Evolutionary conservation across 2,113 vertebrate species (phyloP).

Genomic region (Aphyosemion australe): DNA sequence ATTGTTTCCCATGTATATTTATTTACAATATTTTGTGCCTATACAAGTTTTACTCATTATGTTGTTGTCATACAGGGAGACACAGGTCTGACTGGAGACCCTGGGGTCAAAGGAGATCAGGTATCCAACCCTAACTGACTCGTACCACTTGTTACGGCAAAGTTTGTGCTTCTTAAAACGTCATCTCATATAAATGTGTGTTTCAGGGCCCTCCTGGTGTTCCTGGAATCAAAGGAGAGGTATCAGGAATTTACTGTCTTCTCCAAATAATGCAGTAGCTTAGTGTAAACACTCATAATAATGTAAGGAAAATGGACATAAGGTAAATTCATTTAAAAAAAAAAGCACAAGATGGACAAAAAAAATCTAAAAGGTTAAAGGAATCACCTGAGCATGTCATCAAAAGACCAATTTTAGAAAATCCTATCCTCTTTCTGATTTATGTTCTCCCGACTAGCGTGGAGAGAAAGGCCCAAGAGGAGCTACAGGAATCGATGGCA

Average conservation of each 20-base stretch:
- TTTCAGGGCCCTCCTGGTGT: slow-evolving; percentile 79
- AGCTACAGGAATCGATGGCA: slow-evolving; percentile 70
- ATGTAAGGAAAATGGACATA: not conserved
- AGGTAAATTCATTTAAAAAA: not conserved
- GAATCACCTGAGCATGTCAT: not conserved
- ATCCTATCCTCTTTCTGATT: not conserved
- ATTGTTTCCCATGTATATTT: too few relatives aligned
- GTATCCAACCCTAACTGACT: slow-evolving; percentile 47
- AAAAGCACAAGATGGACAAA: not conserved
- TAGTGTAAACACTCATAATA: not conserved
- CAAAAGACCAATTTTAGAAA: not conserved
- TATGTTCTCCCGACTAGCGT: slow-evolving; percentile 41
- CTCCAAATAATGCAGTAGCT: not conserved
- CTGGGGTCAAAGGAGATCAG: slow-evolving; percentile 79
- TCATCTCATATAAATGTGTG: slow-evolving; percentile 9
- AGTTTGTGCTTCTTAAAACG: not conserved
- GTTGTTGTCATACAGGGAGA: slow-evolving; percentile 67
- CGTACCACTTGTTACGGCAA: too few relatives aligned
- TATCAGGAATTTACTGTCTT: slow-evolving; percentile 23
- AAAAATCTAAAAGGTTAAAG: not conserved
- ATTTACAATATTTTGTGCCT: too few relatives aligned
- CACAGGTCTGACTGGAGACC: slow-evolving; percentile 64
- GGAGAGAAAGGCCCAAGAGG: slow-evolving; percentile 79
- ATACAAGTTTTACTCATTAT: not conserved
- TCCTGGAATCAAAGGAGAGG: slow-evolving; percentile 80